phyloP scores from a whole-genome alignment of 2,888 invertebrate species.

The Scrobipalpa costella region DNA sequence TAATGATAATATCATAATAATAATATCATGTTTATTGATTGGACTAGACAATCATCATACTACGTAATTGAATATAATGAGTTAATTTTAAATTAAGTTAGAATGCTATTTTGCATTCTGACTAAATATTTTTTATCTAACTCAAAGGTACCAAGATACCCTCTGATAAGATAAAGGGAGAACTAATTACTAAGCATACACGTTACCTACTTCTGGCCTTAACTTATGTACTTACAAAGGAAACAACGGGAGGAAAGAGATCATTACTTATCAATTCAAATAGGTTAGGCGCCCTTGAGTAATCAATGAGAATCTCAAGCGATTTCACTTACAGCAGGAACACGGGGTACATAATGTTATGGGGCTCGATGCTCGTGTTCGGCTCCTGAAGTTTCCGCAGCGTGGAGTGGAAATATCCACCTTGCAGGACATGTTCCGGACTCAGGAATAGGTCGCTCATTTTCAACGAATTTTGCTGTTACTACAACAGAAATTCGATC shows the following conservation, averaged over 20 bases:
- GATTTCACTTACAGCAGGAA: constrained; percentile 89
- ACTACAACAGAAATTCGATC: background rate
- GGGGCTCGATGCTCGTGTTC: constrained; percentile 85
- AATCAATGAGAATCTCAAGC: background rate
- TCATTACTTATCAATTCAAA: background rate
- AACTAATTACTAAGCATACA: no score
- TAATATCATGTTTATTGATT: background rate
- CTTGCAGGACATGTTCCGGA: constrained; percentile 86
- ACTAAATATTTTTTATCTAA: no score
- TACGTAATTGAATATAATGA: no score
- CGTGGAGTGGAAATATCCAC: constrained; percentile 92
- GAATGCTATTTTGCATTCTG: no score
- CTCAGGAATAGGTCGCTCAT: constrained; percentile 66
- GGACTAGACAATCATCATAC: no score
- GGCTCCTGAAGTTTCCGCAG: constrained; percentile 90
- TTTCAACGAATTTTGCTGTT: constrained; percentile 19
- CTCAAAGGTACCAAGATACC: no score
- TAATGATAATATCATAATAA: background rate
- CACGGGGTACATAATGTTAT: constrained; percentile 93
- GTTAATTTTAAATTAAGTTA: no score
- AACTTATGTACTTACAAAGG: constrained; percentile 1
- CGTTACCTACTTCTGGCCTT: no score
- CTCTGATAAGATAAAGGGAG: no score
- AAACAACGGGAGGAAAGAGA: background rate
- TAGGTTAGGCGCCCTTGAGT: background rate